Conservation (phyloP, 92 coral and sea anemone genomes). For the Montipora capitata region DNA sequence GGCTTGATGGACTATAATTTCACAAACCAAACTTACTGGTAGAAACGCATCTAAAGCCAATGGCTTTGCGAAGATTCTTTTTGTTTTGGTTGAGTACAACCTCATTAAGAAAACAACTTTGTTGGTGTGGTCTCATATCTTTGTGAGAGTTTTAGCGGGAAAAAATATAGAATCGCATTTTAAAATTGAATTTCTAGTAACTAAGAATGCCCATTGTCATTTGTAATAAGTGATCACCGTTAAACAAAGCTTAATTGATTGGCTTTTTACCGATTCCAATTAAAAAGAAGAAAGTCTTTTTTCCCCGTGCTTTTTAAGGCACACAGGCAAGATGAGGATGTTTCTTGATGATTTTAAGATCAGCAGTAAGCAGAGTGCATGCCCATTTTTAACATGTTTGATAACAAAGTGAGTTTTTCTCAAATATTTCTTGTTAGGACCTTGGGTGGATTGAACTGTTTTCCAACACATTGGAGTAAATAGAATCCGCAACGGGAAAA, state of each 20-base stretch:
- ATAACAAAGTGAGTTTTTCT: slow-evolving; percentile 55
- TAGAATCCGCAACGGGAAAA: slow-evolving; percentile 77
- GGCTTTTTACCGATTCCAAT: neutral
- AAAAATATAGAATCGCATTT: no score
- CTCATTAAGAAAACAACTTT: slow-evolving; percentile 34
- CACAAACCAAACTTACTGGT: slow-evolving; percentile 45
- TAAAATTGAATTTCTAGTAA: neutral
- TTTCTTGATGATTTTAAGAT: neutral
- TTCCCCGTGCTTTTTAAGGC: neutral
- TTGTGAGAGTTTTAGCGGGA: neutral
- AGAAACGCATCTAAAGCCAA: slow-evolving; percentile 47
- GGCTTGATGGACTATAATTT: slow-evolving; percentile 26
- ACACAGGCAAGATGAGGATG: neutral
- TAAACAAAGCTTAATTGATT: slow-evolving; percentile 2
- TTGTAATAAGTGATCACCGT: slow-evolving; percentile 2
- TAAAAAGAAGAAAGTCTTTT: neutral
- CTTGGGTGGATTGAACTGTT: slow-evolving; percentile 74
- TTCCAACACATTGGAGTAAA: slow-evolving; percentile 63
- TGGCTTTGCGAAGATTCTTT: slow-evolving; percentile 25
- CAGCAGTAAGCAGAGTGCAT: neutral
- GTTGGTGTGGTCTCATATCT: slow-evolving; percentile 31
- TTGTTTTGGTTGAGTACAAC: slow-evolving; percentile 39
- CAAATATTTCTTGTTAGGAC: slow-evolving; percentile 82
- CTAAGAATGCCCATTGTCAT: neutral
- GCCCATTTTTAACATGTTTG: slow-evolving; percentile 40